Evolutionary conservation across 2,888 invertebrate genomes (phyloP).

Genomic region (Scaptomyza tumidula): DNA sequence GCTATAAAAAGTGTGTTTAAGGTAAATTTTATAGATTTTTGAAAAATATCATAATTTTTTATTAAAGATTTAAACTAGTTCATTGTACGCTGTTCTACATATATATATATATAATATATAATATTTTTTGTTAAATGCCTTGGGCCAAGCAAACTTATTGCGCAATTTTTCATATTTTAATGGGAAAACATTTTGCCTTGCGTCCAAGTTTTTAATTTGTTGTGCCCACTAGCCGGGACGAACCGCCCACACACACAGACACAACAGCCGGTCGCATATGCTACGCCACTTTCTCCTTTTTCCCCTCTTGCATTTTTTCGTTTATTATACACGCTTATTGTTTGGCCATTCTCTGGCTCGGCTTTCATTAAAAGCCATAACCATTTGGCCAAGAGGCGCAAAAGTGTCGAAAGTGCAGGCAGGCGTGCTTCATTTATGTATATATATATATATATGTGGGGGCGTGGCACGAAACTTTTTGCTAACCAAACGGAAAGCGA

Average conservation of each 20-base stretch:
- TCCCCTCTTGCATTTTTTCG: constrained; percentile 41
- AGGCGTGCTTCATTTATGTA: constrained; percentile 35
- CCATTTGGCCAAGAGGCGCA: constrained; percentile 75
- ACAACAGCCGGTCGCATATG: constrained; percentile 16
- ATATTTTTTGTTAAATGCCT: constrained; percentile 40
- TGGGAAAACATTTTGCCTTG: constrained; percentile 74
- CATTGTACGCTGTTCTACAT: constrained; percentile 29
- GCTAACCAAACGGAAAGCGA: constrained; percentile 44
- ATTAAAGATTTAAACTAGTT: constrained; percentile 22
- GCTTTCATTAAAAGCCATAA: constrained; percentile 75
- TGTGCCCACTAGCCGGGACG: constrained; percentile 60
- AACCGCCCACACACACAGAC: constrained; percentile 40
- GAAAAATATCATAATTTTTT: not conserved
- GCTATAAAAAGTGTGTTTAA: not conserved
- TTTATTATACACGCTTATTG: constrained; percentile 62
- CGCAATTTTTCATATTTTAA: constrained; percentile 78
- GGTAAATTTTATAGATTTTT: not conserved
- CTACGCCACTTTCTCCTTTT: not conserved
- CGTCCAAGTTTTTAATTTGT: constrained; percentile 76
- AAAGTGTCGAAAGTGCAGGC: constrained; percentile 77
- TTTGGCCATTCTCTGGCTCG: constrained; percentile 39
- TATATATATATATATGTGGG: constrained; percentile 27
- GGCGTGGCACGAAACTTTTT: constrained; percentile 64
- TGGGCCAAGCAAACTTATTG: constrained; percentile 62
- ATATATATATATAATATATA: constrained; percentile 17